phyloP scores from a whole-genome alignment of 92 coral and sea anemone genomes.

The Actinostola sp. region DNA sequence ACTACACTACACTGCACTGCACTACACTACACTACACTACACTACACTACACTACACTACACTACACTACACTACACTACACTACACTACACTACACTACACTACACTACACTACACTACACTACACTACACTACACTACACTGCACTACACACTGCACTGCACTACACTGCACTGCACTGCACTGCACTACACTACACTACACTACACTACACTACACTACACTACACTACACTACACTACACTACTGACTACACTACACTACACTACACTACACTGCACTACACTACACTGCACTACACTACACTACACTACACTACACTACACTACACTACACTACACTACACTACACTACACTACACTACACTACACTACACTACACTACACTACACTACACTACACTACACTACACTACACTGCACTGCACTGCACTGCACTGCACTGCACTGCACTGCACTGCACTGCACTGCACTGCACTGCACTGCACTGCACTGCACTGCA shows the following conservation, averaged over 20 bases:
- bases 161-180: slow-evolving; percentile 27
- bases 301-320: slow-evolving; percentile 4
- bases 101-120: too few species aligned
- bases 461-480: slow-evolving; percentile 1
- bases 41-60: slow-evolving; percentile 1
- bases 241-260: slow-evolving; percentile 1
- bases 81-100: too few species aligned
- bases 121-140: slow-evolving; percentile 7
- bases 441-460: not conserved
- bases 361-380: not conserved
- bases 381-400: not conserved
- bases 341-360: slow-evolving; percentile 1
- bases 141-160: too few species aligned
- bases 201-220: slow-evolving; percentile 20
- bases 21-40: slow-evolving; percentile 1
- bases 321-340: not conserved
- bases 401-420: not conserved
- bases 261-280: slow-evolving; percentile 13
- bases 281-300: slow-evolving; percentile 8
- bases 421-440: not conserved
- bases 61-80: not conserved
- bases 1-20: not conserved
- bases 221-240: slow-evolving; percentile 13
- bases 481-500: slow-evolving; percentile 1
- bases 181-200: slow-evolving; percentile 29